phyloP scores from a whole-genome alignment of 2,797 vertebrate species.

The Amblyraja radiata region DNA sequence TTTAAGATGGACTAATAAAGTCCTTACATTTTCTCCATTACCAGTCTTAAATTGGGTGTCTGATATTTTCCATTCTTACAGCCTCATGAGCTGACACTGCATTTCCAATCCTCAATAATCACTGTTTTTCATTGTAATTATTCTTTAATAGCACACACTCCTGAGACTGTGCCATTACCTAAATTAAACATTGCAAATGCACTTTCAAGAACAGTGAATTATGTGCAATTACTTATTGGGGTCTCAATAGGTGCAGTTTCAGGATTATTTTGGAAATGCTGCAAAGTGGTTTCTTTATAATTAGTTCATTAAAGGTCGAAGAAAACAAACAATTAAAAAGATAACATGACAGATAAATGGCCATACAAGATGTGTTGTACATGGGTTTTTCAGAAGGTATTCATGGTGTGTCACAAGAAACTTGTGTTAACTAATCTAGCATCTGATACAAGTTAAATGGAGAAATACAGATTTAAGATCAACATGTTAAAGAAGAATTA shows the following conservation, averaged over 20 bases:
- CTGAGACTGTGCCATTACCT: slow-evolving; percentile 7
- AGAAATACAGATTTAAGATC: background rate
- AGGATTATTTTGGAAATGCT: slow-evolving; percentile 2
- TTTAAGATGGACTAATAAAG: background rate
- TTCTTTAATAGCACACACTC: slow-evolving; percentile 22
- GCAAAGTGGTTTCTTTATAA: slow-evolving; percentile 26
- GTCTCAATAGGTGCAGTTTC: slow-evolving; percentile 21
- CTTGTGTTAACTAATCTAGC: background rate
- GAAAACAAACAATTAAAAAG: background rate
- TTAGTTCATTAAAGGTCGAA: background rate
- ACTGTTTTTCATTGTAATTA: slow-evolving; percentile 25
- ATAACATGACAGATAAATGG: background rate
- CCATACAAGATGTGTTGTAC: background rate
- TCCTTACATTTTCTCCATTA: background rate
- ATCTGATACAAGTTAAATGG: background rate
- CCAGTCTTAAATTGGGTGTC: background rate
- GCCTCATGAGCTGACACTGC: slow-evolving; percentile 11
- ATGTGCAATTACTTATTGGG: slow-evolving; percentile 30
- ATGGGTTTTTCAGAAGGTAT: background rate
- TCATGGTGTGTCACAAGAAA: background rate
- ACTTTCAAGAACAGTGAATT: slow-evolving; percentile 22
- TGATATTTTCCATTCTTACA: background rate
- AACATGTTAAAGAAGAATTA: background rate
- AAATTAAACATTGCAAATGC: slow-evolving; percentile 21
- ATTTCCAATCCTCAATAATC: slow-evolving; percentile 34